Evolutionary conservation across 2,888 invertebrate species (phyloP).

Genomic region (Liodrosophila aerea): DNA sequence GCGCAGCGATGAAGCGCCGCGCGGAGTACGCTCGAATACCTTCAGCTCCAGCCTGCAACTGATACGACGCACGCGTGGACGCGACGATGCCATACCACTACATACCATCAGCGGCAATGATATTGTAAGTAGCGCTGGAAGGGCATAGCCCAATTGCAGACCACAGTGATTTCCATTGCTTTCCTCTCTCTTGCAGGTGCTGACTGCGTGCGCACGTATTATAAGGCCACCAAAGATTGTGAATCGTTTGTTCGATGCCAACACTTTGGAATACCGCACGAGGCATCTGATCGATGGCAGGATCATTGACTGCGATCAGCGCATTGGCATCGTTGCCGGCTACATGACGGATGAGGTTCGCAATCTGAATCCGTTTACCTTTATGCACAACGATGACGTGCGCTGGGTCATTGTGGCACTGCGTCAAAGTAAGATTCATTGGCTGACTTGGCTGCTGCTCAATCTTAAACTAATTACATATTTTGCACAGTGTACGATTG

Average conservation of each 20-base stretch:
- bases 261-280: slow-evolving; percentile 93
- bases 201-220: slow-evolving; percentile 89
- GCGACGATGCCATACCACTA: slow-evolving; percentile 84
- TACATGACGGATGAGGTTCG: slow-evolving; percentile 94
- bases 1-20: slow-evolving; percentile 84
- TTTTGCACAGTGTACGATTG: slow-evolving; percentile 89
- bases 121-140: slow-evolving; percentile 84
- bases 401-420: slow-evolving; percentile 94
- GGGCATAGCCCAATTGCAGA: too few species aligned
- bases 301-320: slow-evolving; percentile 94
- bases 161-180: too few species aligned
- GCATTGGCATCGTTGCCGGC: slow-evolving; percentile 93
- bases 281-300: slow-evolving; percentile 94
- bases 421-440: slow-evolving; percentile 91
- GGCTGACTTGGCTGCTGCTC: too few species aligned
- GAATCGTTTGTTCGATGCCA: slow-evolving; percentile 86
- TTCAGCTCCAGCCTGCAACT: slow-evolving; percentile 81
- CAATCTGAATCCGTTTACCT: slow-evolving; percentile 93
- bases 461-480: not conserved
- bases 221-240: slow-evolving; percentile 88
- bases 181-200: slow-evolving; percentile 81
- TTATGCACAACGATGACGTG: slow-evolving; percentile 95
- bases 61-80: slow-evolving; percentile 83
- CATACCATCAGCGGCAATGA: slow-evolving; percentile 85
- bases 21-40: slow-evolving; percentile 83